Evolutionary conservation across 35 echinoderm and acorn worm species (phyloP).

Genomic region (Heliocidaris erythrogramma): DNA sequence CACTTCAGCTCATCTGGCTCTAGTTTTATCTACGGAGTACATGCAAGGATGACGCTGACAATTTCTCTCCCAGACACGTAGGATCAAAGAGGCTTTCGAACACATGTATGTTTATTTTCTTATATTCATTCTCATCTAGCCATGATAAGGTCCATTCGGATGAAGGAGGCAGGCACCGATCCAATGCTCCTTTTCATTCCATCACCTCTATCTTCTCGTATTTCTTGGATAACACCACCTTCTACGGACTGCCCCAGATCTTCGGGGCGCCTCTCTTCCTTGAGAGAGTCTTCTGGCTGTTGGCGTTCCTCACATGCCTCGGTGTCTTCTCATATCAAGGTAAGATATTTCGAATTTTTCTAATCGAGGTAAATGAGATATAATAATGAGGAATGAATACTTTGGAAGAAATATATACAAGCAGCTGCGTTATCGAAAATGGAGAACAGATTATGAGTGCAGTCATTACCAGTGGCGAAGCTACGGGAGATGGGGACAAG

Average conservation of each 20-base stretch:
- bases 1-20: too few relatives aligned
- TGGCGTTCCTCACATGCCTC: not conserved
- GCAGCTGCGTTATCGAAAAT: too few relatives aligned
- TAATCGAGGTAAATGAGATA: too few relatives aligned
- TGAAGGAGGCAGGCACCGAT: not conserved
- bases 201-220: not conserved
- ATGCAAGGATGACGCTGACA: not conserved
- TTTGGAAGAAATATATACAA: too few relatives aligned
- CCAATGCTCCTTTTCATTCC: not conserved
- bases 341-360: not conserved
- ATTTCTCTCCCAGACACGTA: too few relatives aligned
- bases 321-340: not conserved
- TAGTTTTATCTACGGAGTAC: not conserved
- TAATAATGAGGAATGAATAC: too few relatives aligned
- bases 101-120: too few relatives aligned
- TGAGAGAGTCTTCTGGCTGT: not conserved
- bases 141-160: not conserved
- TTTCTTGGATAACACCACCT: not conserved
- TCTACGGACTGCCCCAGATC: not conserved
- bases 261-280: not conserved
- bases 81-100: too few relatives aligned
- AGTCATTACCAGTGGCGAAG: too few relatives aligned
- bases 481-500: too few relatives aligned
- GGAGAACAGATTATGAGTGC: too few relatives aligned
- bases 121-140: too few relatives aligned